Evolutionary conservation across 1,140 invertebrate genomes (phyloP).

Genomic region (Euura lappo): DNA sequence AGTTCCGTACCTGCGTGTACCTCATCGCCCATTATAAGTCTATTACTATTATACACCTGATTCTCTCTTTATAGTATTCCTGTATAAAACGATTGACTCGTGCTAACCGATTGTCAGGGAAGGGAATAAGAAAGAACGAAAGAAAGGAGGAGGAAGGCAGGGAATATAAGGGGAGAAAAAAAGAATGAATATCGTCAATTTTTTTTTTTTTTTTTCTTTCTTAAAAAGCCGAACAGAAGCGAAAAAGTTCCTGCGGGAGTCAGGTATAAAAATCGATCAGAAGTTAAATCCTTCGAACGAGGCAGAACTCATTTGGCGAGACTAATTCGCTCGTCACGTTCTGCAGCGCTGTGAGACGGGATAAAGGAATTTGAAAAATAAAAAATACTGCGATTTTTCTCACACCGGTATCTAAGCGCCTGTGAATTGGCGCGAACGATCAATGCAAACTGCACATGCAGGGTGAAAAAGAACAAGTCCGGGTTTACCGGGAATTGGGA

Average conservation of each 20-base stretch:
- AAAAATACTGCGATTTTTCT: background rate
- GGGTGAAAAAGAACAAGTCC: background rate
- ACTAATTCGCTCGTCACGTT: background rate
- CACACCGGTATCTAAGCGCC: background rate
- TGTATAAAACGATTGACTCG: too few relatives aligned
- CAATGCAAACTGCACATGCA: background rate
- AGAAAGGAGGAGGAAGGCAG: background rate
- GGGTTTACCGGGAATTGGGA: slow-evolving; percentile 22
- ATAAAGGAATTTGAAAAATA: too few relatives aligned
- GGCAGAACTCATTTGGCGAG: slow-evolving; percentile 1
- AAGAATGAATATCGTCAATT: too few relatives aligned
- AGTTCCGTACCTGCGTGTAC: too few relatives aligned
- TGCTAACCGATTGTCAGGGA: background rate
- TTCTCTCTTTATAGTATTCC: too few relatives aligned
- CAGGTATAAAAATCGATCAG: background rate
- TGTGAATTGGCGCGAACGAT: background rate
- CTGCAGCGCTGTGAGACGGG: too few relatives aligned
- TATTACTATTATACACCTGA: too few relatives aligned
- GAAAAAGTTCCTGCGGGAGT: background rate
- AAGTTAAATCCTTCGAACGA: background rate
- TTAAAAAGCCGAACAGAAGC: background rate
- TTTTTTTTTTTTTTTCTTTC: too few relatives aligned
- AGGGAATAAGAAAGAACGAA: background rate
- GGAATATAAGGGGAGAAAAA: too few relatives aligned
- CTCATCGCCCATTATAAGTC: too few relatives aligned